phyloP scores from a whole-genome alignment of 2,113 vertebrate genomes.

The Epinephelus fuscoguttatus region DNA sequence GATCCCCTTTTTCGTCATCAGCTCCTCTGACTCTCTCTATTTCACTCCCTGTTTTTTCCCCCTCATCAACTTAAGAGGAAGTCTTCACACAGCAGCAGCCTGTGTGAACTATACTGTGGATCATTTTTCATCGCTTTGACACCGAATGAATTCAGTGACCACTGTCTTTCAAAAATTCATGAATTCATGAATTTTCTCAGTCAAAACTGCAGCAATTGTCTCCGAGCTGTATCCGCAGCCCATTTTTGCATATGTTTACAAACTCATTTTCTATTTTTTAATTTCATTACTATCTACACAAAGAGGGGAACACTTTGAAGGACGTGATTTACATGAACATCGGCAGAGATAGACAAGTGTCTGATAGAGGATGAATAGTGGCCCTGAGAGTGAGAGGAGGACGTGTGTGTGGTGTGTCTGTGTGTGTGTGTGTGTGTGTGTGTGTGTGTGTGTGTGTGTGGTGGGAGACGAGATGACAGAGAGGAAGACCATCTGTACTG shows the following conservation, averaged over 20 bases:
- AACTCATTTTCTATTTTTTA: constrained; percentile 5
- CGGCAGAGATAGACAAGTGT: constrained; percentile 21
- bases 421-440: constrained; percentile 3
- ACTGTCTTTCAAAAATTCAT: constrained; percentile 32
- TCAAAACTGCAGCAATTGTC: constrained; percentile 1
- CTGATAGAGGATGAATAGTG: constrained; percentile 24
- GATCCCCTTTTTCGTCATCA: constrained; percentile 48
- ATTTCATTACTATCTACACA: constrained; percentile 28
- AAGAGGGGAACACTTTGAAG: constrained; percentile 15
- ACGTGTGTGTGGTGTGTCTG: not conserved
- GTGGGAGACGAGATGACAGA: not conserved
- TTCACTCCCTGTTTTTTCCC: constrained; percentile 24
- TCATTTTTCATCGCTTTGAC: constrained; percentile 53
- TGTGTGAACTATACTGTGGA: constrained; percentile 23
- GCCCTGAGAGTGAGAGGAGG: not conserved
- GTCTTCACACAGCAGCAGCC: constrained; percentile 28
- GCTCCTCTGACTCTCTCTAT: constrained; percentile 33
- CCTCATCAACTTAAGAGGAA: constrained; percentile 40
- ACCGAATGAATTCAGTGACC: constrained; percentile 49
- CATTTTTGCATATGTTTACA: constrained; percentile 32
- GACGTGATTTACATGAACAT: constrained; percentile 38
- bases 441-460: not conserved
- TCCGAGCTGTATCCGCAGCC: constrained; percentile 2
- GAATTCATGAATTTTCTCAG: constrained; percentile 30
- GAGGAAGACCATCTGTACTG: constrained; percentile 21